A percentile compares a stretch with the other conserved stretches of the same genome.
Conservation (phyloP, 2,113 vertebrate species). For the Hippocampus guttulatus region DNA sequence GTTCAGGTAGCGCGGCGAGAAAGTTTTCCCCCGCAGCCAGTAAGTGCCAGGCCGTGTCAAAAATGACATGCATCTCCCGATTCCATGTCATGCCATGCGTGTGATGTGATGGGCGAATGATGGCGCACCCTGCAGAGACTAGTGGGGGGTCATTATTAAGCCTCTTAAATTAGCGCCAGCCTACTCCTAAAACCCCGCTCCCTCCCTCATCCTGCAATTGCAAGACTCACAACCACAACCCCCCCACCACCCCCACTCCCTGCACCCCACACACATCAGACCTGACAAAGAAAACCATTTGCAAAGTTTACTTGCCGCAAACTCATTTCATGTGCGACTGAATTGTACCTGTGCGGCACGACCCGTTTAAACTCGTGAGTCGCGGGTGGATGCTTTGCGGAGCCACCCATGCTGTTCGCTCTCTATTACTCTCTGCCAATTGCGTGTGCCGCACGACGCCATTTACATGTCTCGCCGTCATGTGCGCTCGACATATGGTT, state of each 20-base stretch:
- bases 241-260: neutral
- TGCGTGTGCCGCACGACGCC: constrained; percentile 53
- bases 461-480: constrained; percentile 71
- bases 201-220: constrained; percentile 45
- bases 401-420: constrained; percentile 51
- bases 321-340: constrained; percentile 66
- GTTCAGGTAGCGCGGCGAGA: constrained; percentile 39
- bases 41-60: constrained; percentile 67
- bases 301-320: constrained; percentile 63
- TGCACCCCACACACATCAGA: constrained; percentile 36
- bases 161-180: constrained; percentile 65
- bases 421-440: constrained; percentile 42
- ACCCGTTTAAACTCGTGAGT: constrained; percentile 54
- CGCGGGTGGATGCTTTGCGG: constrained; percentile 52
- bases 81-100: constrained; percentile 67
- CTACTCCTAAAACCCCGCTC: constrained; percentile 8
- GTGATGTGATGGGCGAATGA: constrained; percentile 70
- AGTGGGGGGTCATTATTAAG: constrained; percentile 70
- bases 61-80: constrained; percentile 68
- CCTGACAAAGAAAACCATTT: constrained; percentile 56
- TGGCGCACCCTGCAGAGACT: constrained; percentile 67
- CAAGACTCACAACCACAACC: constrained; percentile 25
- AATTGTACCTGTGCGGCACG: constrained; percentile 55
- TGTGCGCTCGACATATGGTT: constrained; percentile 61
- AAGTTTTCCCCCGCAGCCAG: constrained; percentile 61